These are phyloP conservation scores for Crypturellus tataupa DNA, from an alignment of 2,797 vertebrate genomes.

Conservation along the genomic window DNA sequence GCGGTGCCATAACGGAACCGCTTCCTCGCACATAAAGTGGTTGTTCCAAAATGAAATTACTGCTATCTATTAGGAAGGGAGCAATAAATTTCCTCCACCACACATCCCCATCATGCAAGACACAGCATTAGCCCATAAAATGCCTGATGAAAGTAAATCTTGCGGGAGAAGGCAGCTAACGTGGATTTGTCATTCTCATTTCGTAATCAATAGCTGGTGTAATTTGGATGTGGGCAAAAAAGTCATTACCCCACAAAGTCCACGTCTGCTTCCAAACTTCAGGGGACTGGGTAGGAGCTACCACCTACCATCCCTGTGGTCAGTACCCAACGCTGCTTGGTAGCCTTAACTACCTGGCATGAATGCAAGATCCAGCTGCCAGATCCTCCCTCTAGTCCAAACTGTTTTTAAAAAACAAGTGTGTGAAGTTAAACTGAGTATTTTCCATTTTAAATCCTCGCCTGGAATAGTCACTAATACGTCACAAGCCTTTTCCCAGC, in stretches of 20 bases:
- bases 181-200: slow-evolving; percentile 25
- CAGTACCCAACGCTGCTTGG: not conserved
- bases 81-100: slow-evolving; percentile 50
- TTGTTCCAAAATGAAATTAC: slow-evolving; percentile 56
- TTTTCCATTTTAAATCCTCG: not conserved
- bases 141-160: slow-evolving; percentile 32
- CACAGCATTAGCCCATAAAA: slow-evolving; percentile 9
- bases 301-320: rapidly evolving
- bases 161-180: not conserved
- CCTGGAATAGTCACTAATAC: slow-evolving; percentile 9
- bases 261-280: not conserved
- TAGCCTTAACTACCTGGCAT: not conserved
- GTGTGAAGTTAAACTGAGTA: not conserved
- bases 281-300: not conserved
- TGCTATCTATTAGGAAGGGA: slow-evolving; percentile 51
- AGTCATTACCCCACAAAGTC: not conserved
- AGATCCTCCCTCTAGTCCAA: too few species aligned
- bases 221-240: not conserved
- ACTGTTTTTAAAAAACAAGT: not conserved
- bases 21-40: not conserved
- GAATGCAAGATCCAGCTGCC: not conserved
- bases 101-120: not conserved
- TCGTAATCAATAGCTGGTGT: not conserved
- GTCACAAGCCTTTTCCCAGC: slow-evolving; percentile 20
- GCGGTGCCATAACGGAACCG: slow-evolving; percentile 21